These are phyloP conservation scores for Drosophila kurseongensis DNA, from an alignment of 1,140 invertebrate genomes.

Conservation along the genomic window DNA sequence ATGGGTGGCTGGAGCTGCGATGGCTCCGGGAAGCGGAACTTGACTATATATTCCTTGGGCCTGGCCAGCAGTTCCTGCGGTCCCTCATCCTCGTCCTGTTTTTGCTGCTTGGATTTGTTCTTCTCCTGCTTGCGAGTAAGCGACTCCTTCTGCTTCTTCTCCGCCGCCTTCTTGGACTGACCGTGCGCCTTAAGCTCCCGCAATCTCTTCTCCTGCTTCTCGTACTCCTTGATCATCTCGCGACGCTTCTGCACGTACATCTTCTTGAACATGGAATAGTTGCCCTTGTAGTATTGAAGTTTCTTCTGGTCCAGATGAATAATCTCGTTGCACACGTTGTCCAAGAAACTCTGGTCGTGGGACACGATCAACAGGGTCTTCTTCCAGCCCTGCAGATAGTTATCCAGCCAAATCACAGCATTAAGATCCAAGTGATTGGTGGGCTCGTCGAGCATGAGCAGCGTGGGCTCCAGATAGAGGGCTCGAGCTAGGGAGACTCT, in stretches of 20 bases:
- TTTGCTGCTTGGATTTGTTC: constrained; percentile 91
- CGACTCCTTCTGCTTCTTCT: constrained; percentile 96
- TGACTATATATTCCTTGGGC: constrained; percentile 97
- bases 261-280: constrained; percentile 99
- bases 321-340: constrained; percentile 99
- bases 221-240: constrained; percentile 98
- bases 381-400: constrained; percentile 99
- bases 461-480: constrained; percentile 95
- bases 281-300: constrained; percentile 98
- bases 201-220: constrained; percentile 98
- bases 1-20: constrained; percentile 97
- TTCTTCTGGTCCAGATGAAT: constrained; percentile 98
- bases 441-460: constrained; percentile 98
- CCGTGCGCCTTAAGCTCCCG: constrained; percentile 98
- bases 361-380: constrained; percentile 99
- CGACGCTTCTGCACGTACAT: constrained; percentile 98
- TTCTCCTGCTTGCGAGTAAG: constrained; percentile 98
- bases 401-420: constrained; percentile 99
- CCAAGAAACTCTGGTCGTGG: constrained; percentile 99
- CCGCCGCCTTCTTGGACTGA: constrained; percentile 97
- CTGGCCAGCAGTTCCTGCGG: constrained; percentile 93
- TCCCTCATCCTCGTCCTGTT: constrained; percentile 93
- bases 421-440: constrained; percentile 98
- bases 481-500: constrained; percentile 97
- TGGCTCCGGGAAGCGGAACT: constrained; percentile 98